Conservation (phyloP, 1,140 invertebrate genomes). For the Drosophila gunungcola region DNA sequence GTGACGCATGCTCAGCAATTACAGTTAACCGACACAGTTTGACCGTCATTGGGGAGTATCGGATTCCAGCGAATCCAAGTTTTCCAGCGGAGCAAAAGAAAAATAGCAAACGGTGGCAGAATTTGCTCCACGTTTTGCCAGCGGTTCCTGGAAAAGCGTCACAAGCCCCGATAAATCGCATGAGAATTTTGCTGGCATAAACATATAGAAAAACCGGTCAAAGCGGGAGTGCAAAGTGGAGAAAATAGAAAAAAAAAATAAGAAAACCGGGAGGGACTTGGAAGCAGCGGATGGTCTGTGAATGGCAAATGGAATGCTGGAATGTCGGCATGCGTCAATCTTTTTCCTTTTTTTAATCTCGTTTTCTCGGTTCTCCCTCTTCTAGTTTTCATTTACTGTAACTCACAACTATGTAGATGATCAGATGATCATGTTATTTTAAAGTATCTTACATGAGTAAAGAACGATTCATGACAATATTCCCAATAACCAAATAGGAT, state of each 20-base stretch:
- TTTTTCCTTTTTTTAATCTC: constrained; percentile 3
- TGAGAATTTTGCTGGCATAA: constrained; percentile 28
- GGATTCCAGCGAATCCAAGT: constrained; percentile 26
- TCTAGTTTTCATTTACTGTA: background rate
- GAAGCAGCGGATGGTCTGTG: background rate
- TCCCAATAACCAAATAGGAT: too few relatives aligned
- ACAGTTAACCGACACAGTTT: constrained; percentile 37
- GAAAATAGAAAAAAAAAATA: constrained; percentile 4
- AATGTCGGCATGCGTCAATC: constrained; percentile 27
- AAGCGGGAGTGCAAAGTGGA: constrained; percentile 1
- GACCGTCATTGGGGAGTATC: constrained; percentile 19
- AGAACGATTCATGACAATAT: too few relatives aligned
- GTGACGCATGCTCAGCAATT: constrained; percentile 49
- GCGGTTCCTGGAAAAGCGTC: constrained; percentile 33
- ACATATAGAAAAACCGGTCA: constrained; percentile 11
- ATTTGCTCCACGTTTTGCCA: constrained; percentile 20
- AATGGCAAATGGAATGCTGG: constrained; percentile 15
- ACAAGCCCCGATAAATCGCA: constrained; percentile 16
- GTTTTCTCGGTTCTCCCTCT: background rate
- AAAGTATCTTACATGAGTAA: too few relatives aligned
- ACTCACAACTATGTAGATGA: background rate
- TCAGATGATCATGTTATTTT: background rate
- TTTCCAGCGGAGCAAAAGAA: constrained; percentile 5
- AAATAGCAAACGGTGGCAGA: constrained; percentile 44
- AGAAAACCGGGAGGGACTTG: too few relatives aligned